Percentiles rank a stretch among this genome's conserved stretches.
Evolutionary conservation across 2,797 vertebrate genomes (phyloP).

Genomic region (Cuniculus paca): DNA sequence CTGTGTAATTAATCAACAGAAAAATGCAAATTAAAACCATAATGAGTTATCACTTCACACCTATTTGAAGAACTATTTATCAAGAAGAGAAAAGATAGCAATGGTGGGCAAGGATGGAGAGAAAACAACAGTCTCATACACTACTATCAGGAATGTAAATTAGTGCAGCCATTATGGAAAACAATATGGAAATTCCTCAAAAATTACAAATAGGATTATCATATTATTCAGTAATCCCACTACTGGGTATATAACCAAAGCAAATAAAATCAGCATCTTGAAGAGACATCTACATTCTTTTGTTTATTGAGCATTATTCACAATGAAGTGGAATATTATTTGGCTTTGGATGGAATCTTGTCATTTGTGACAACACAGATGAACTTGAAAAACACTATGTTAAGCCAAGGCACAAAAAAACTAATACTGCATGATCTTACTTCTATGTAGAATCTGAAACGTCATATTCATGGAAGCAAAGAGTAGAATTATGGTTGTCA

Average conservation of each 20-base stretch:
- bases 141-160: neutral
- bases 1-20: neutral
- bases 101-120: neutral
- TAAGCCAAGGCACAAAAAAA: neutral
- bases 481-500: neutral
- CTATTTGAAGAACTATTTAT: neutral
- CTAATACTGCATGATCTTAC: neutral
- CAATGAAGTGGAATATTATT: neutral
- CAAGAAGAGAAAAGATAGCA: neutral
- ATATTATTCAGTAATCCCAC: neutral
- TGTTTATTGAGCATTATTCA: neutral
- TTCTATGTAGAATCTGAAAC: neutral
- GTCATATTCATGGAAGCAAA: neutral
- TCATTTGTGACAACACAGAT: neutral
- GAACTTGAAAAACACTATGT: neutral
- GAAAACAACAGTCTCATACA: neutral
- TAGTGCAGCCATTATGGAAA: neutral
- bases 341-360: neutral
- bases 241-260: neutral
- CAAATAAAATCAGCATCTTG: neutral
- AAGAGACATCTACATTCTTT: neutral
- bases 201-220: neutral
- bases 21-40: neutral
- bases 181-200: neutral
- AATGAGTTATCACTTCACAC: neutral